A percentile compares a stretch with the other conserved stretches of the same genome.
Evolutionary conservation across 2,797 vertebrate species (phyloP).

Genomic region (Crocodylus rhombifer): DNA sequence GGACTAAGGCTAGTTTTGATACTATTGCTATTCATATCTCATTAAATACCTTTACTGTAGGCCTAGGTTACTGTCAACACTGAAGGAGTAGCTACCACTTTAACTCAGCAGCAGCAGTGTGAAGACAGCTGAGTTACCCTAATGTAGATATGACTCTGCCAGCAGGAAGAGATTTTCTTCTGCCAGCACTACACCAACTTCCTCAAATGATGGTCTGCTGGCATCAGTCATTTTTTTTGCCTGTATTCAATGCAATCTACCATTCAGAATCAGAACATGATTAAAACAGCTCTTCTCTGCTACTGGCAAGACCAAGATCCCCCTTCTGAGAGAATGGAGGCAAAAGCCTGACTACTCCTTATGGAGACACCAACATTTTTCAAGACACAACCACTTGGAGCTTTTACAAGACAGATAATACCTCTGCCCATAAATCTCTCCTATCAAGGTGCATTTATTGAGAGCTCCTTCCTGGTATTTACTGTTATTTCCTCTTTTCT

Average conservation of each 20-base stretch:
- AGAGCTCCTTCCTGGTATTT: not conserved
- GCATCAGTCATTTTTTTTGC: too few species aligned
- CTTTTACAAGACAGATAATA: not conserved
- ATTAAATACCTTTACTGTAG: not conserved
- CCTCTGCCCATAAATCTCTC: not conserved
- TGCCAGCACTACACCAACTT: too few species aligned
- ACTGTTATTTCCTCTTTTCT: not conserved
- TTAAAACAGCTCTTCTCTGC: not conserved
- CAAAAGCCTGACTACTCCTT: not conserved
- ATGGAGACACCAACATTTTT: not conserved
- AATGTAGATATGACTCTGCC: too few species aligned
- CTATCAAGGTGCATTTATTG: not conserved
- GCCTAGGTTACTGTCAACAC: not conserved
- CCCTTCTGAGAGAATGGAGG: not conserved
- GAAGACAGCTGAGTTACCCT: too few species aligned
- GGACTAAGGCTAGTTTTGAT: not conserved
- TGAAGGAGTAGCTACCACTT: too few species aligned
- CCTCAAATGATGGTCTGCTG: too few species aligned
- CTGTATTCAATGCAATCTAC: too few species aligned
- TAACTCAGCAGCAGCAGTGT: too few species aligned
- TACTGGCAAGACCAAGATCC: too few species aligned
- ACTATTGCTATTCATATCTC: not conserved
- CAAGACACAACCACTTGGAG: not conserved
- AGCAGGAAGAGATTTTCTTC: too few species aligned
- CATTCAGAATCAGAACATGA: not conserved